phyloP scores from a whole-genome alignment of 2,113 vertebrate genomes.

The Glaucomys volans region DNA sequence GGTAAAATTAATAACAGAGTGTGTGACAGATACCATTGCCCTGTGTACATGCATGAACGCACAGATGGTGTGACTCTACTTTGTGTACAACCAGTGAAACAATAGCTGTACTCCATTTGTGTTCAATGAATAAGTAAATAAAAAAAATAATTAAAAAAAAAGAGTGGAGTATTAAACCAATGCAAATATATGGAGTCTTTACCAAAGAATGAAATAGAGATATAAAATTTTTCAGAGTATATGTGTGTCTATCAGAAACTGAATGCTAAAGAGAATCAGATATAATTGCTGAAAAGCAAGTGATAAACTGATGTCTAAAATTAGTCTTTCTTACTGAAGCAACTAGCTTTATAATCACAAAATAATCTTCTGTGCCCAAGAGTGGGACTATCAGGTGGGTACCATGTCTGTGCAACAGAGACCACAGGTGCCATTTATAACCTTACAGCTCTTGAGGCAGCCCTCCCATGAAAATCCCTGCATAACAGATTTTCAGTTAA shows the following conservation, averaged over 20 bases:
- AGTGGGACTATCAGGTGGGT: not conserved
- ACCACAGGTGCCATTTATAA: not conserved
- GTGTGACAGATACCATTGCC: too few species aligned
- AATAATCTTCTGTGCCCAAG: not conserved
- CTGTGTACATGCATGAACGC: too few species aligned
- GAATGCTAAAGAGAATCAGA: not conserved
- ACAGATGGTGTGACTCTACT: too few species aligned
- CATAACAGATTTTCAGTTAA: not conserved
- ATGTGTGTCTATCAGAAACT: not conserved
- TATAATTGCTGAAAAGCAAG: not conserved
- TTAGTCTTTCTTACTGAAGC: not conserved
- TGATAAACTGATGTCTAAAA: not conserved
- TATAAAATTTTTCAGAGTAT: not conserved
- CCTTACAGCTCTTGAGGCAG: not conserved
- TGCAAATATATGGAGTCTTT: not conserved
- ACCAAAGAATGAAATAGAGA: not conserved
- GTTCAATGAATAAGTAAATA: too few species aligned
- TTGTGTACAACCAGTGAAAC: too few species aligned
- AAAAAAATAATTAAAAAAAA: too few species aligned
- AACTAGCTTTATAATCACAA: not conserved
- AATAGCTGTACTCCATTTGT: too few species aligned
- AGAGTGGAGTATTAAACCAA: not conserved
- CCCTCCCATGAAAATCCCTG: not conserved
- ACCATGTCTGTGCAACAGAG: not conserved
- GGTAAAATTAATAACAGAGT: too few species aligned